Evolutionary conservation across 2,888 invertebrate species (phyloP).

Genomic region (Protophormia terraenovae): DNA sequence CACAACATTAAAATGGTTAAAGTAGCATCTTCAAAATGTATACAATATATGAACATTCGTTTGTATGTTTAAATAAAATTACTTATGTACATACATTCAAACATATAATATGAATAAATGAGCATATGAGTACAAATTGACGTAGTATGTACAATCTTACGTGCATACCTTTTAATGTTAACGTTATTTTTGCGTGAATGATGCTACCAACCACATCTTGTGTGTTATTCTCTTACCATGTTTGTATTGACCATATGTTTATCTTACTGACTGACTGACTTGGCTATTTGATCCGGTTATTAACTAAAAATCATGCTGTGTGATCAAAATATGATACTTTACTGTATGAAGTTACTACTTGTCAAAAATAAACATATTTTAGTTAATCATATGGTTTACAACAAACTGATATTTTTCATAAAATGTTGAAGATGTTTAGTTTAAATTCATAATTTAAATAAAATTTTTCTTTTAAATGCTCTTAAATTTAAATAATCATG

Average conservation of each 20-base stretch:
- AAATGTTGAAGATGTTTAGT: no score
- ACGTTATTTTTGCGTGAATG: no score
- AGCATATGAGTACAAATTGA: no score
- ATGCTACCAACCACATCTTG: not conserved
- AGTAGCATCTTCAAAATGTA: not conserved
- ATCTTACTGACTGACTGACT: not conserved
- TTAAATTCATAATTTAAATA: no score
- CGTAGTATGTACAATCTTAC: not conserved
- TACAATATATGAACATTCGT: not conserved
- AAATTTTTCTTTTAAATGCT: no score
- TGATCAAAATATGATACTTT: not conserved
- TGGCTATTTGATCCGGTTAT: conserved; percentile 48
- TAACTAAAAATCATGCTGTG: conserved; percentile 13
- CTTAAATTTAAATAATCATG: no score
- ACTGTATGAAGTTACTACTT: not conserved
- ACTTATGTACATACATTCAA: no score
- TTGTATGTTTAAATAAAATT: no score
- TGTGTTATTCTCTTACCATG: not conserved
- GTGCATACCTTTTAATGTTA: not conserved
- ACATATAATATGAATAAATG: no score
- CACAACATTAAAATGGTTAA: not conserved
- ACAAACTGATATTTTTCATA: no score
- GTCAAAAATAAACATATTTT: not conserved
- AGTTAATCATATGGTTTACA: not conserved
- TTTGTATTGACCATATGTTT: not conserved